Evolutionary conservation across 2,888 invertebrate species (phyloP), one percentile per base, ranked within the genome.

Genomic region (Eupithecia dodoneata): DNA sequence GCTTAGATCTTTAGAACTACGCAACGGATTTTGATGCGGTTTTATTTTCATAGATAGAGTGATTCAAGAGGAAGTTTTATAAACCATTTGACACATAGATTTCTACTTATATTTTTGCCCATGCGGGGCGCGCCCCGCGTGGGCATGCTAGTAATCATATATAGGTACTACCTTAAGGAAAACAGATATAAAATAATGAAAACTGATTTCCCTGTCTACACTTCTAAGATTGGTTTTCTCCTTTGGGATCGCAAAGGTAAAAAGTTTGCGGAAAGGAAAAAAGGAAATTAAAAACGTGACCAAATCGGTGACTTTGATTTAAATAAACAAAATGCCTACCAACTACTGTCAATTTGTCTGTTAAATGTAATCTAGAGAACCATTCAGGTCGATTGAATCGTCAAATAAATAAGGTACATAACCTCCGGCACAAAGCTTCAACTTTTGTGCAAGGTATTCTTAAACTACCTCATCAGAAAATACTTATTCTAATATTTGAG

Each of bases 251-350:
- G 15, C 44, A 42, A 42, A 67, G 70, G 18, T 69, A 59, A 73
- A 71, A 76, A 47, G 49, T 49, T 47, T 67, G 18, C 66, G 55
- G 55, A 73, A 71, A 71, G 18, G 74, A 67, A 67, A 73, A 71
- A 73, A 67, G 74, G 71, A 77, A 77, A 74, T 72, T 72, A 59
- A 67, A 74, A 74, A 72, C 74, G 77, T 74, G 72, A 74, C 72
- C 69, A 47, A 74, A 77, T 77, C 69, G 72, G 67, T 59, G 47
- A 74, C n/a, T 41, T 70, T 15, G 70, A 52, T 76, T 9, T 67
- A 67, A 42, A 59, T n/a, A n/a, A 59, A 59, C 47, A n/a, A 45
- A 69, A 65, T 12, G 49, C 44, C 44, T 44, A 7, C 7, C 7
- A 44, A 44, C 4, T 44, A 6, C 44, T 30, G 30, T 1, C 0